Conservation (phyloP, 2,888 invertebrate genomes). For the Norana najaformis region DNA sequence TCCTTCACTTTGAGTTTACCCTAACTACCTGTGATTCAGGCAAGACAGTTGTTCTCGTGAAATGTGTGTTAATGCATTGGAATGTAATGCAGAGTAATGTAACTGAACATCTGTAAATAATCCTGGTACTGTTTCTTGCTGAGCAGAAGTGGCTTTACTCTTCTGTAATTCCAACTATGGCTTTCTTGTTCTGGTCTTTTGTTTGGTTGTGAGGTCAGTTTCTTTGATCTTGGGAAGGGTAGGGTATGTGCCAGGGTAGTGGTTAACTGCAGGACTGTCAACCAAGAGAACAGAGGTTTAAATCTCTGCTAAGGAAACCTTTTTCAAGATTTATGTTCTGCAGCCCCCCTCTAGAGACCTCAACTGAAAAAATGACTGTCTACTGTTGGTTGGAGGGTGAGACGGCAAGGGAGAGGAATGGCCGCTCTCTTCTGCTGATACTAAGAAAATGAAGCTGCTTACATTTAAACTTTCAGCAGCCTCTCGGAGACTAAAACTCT, state of each 20-base stretch:
- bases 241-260: neutral
- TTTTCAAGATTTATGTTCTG: neutral
- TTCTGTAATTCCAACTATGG: neutral
- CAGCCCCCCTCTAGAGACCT: neutral
- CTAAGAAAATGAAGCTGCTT: too few species aligned
- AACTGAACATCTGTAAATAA: neutral
- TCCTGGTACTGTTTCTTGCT: neutral
- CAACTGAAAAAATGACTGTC: neutral
- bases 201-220: neutral
- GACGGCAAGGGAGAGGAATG: neutral
- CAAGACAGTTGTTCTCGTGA: neutral
- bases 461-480: neutral
- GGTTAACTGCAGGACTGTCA: neutral
- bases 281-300: neutral
- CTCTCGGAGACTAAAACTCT: neutral
- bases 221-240: neutral
- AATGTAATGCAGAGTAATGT: neutral
- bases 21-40: neutral
- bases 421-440: neutral
- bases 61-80: neutral
- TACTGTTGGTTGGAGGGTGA: neutral
- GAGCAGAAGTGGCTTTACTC: too few species aligned
- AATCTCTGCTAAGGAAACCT: neutral
- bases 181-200: constrained; percentile 1
- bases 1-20: neutral